These are phyloP conservation scores for Myathropa florea DNA, from an alignment of 2,888 invertebrate genomes.

Conservation along the genomic window DNA sequence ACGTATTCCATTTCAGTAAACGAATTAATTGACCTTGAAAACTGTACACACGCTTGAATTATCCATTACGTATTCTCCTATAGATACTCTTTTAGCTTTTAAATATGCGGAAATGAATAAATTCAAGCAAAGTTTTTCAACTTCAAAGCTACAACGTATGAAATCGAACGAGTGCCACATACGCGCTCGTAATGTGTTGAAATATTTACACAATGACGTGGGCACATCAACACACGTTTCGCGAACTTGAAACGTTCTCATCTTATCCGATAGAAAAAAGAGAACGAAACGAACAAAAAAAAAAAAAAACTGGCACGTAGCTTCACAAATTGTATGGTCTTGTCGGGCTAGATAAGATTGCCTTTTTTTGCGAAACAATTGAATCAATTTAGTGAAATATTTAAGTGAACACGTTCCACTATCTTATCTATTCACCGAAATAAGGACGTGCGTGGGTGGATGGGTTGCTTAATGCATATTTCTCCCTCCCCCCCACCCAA, in stretches of 20 bases:
- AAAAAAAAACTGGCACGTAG: constrained; percentile 14
- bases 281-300: background rate
- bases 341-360: constrained; percentile 15
- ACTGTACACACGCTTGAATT: constrained; percentile 43
- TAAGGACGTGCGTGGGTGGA: constrained; percentile 23
- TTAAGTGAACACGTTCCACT: constrained; percentile 29
- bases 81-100: constrained; percentile 11
- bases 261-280: background rate
- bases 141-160: background rate
- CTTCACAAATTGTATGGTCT: background rate
- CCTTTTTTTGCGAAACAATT: constrained; percentile 50
- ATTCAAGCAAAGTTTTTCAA: background rate
- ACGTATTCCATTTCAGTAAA: constrained; percentile 24
- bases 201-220: constrained; percentile 5
- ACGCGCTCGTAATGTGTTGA: background rate
- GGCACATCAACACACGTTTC: constrained; percentile 1
- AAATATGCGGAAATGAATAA: constrained; percentile 33
- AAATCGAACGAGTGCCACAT: background rate
- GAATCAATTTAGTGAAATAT: constrained; percentile 34
- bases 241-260: constrained; percentile 1
- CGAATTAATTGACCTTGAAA: constrained; percentile 50
- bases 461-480: constrained; percentile 17
- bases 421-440: constrained; percentile 24
- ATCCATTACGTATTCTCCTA: constrained; percentile 33
- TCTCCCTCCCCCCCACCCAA: background rate